phyloP scores from a whole-genome alignment of 2,888 invertebrate species.

The Polyommatus iphigenia region DNA sequence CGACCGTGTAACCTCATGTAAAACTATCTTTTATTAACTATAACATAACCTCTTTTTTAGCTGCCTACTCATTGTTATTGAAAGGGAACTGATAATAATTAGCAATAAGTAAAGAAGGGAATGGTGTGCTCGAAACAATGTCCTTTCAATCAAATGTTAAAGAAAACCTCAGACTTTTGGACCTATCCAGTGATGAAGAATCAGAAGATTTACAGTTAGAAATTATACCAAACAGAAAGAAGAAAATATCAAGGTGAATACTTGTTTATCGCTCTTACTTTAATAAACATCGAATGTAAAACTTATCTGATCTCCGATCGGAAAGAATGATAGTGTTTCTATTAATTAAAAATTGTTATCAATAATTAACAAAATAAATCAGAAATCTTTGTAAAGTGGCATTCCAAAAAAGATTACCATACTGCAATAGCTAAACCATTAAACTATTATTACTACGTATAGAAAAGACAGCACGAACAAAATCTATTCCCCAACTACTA shows the following conservation, averaged over 20 bases:
- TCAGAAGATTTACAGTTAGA: constrained; percentile 82
- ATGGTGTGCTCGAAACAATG: constrained; percentile 63
- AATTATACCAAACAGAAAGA: constrained; percentile 79
- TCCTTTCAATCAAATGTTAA: constrained; percentile 73
- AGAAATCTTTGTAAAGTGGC: no score
- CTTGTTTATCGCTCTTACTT: neutral
- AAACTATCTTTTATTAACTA: neutral
- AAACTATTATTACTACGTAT: no score
- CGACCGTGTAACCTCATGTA: neutral
- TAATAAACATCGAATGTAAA: neutral
- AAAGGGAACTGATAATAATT: constrained; percentile 14
- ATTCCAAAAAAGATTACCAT: no score
- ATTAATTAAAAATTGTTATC: neutral
- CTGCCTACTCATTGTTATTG: constrained; percentile 13
- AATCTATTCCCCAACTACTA: no score
- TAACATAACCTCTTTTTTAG: constrained; percentile 13
- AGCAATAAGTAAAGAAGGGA: constrained; percentile 47
- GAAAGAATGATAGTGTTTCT: neutral
- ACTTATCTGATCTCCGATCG: neutral
- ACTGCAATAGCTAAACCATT: neutral
- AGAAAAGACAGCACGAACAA: no score
- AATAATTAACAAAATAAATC: neutral
- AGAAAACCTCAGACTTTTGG: constrained; percentile 83
- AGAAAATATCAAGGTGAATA: constrained; percentile 75
- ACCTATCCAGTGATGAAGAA: constrained; percentile 81